phyloP scores from a whole-genome alignment of 2,888 invertebrate genomes.

The Eugnorisma glareosa region DNA sequence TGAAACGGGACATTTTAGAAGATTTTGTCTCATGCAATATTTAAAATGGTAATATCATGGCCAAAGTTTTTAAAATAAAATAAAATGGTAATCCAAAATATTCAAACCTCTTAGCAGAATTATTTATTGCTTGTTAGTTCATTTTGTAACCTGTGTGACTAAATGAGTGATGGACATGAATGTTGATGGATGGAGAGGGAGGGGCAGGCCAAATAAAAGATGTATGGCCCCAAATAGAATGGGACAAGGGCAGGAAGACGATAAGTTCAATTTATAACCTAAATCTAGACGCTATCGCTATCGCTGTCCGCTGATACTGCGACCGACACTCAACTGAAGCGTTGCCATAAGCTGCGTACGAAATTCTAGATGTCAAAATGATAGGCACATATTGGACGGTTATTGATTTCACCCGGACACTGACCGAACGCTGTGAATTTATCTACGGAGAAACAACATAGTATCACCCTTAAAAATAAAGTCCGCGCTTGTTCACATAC shows the following conservation, averaged over 20 bases:
- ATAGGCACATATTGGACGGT: conserved; percentile 84
- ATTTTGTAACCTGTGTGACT: not conserved
- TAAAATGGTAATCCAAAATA: not conserved
- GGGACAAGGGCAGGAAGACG: too few relatives aligned
- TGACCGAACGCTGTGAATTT: conserved; percentile 72
- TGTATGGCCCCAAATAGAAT: too few relatives aligned
- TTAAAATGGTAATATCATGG: not conserved
- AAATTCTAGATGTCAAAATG: conserved; percentile 88
- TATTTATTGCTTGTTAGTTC: not conserved
- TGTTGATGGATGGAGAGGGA: too few relatives aligned
- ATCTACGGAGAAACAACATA: conserved; percentile 52
- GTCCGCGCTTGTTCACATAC: conserved; percentile 12
- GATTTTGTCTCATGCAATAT: not conserved
- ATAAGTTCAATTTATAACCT: not conserved
- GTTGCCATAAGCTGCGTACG: conserved; percentile 74
- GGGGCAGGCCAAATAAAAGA: too few relatives aligned
- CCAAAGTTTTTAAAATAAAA: not conserved
- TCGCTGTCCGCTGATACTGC: conserved; percentile 52
- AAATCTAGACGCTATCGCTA: too few relatives aligned
- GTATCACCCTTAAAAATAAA: conserved; percentile 27
- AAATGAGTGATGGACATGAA: too few relatives aligned
- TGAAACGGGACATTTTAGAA: not conserved
- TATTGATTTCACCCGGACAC: conserved; percentile 85
- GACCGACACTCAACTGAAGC: conserved; percentile 55
- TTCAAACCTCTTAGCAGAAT: not conserved